These are phyloP conservation scores for Acyrthosiphon pisum DNA, from an alignment of 1,140 invertebrate genomes.

Conservation along the genomic window DNA sequence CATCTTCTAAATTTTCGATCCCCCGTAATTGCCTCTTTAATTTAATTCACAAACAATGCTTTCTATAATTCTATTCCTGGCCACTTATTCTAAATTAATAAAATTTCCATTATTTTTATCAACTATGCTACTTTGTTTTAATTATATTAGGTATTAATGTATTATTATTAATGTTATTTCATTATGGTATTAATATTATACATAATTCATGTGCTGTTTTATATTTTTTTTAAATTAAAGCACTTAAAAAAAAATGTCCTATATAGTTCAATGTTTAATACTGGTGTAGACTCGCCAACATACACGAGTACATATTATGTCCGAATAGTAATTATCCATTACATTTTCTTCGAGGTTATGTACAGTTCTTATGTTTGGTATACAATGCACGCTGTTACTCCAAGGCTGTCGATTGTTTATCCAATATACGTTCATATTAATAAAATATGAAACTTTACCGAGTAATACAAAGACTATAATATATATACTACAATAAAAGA, in stretches of 20 bases:
- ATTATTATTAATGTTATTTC: neutral
- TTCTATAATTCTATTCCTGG: neutral
- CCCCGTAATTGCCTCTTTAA: neutral
- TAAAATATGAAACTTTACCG: neutral
- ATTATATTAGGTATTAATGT: neutral
- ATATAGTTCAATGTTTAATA: neutral
- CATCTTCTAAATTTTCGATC: neutral
- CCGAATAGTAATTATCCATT: neutral
- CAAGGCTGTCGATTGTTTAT: conserved; percentile 22
- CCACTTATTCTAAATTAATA: neutral
- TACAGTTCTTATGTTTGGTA: conserved; percentile 22
- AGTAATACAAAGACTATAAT: neutral
- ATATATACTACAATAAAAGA: neutral
- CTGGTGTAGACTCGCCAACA: too few relatives aligned
- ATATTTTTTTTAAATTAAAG: conserved; percentile 2
- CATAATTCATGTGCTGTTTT: neutral
- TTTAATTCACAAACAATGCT: neutral
- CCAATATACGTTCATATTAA: conserved; percentile 9
- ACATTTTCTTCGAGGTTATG: conserved; percentile 22
- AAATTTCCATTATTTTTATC: neutral
- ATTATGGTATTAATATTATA: neutral
- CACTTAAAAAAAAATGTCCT: neutral
- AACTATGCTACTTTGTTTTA: neutral
- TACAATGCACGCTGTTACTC: neutral
- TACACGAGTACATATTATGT: neutral